Conservation (phyloP, 2,888 invertebrate species). For the Drosophila mulleri region DNA sequence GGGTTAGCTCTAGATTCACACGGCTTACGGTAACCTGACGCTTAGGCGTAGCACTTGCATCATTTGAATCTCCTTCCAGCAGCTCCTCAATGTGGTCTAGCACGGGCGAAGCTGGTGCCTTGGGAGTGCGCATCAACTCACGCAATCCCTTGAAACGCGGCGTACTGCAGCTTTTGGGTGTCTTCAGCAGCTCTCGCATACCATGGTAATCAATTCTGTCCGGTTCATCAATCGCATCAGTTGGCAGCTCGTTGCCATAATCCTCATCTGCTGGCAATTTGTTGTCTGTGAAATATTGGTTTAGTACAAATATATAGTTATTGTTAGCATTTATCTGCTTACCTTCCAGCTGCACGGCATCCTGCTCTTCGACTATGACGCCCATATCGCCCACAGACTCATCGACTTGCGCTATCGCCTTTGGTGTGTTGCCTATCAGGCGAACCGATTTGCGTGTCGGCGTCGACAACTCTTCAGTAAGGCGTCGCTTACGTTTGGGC, state of each 20-base stretch:
- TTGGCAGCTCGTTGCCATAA: conserved; percentile 57
- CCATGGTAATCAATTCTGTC: conserved; percentile 62
- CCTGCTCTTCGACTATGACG: conserved; percentile 57
- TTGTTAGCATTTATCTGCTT: background rate
- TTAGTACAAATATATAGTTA: background rate
- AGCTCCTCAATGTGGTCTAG: conserved; percentile 67
- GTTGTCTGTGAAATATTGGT: conserved; percentile 20
- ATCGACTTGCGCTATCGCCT: conserved; percentile 41
- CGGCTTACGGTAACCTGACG: conserved; percentile 23
- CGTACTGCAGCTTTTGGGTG: conserved; percentile 72
- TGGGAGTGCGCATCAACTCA: conserved; percentile 74
- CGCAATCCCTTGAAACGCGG: conserved; percentile 67
- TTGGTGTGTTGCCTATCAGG: conserved; percentile 52
- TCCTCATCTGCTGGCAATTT: conserved; percentile 50
- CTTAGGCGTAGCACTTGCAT: conserved; percentile 21
- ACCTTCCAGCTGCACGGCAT: conserved; percentile 30
- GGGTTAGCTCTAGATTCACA: conserved; percentile 11
- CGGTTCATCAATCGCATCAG: conserved; percentile 25
- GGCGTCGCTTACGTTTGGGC: conserved; percentile 50
- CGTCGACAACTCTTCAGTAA: conserved; percentile 49
- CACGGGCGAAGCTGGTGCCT: conserved; percentile 58
- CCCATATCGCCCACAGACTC: conserved; percentile 69
- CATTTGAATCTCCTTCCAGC: conserved; percentile 43
- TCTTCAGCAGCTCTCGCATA: conserved; percentile 70
- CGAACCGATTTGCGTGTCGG: conserved; percentile 52